These are phyloP conservation scores for Ecdyonurus torrentis DNA, from an alignment of 2,888 invertebrate genomes.

Conservation along the genomic window DNA sequence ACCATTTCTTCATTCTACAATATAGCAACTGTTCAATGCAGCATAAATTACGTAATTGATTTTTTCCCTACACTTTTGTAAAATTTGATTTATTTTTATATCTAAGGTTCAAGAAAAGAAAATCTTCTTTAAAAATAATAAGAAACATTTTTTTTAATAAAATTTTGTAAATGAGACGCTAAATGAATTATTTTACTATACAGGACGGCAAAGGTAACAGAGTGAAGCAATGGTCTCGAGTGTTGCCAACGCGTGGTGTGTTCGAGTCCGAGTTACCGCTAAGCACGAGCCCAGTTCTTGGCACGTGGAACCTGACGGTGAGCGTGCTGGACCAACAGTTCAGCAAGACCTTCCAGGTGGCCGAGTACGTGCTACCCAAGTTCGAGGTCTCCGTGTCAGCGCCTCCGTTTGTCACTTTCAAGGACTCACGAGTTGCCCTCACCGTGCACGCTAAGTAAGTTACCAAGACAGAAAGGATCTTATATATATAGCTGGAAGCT, in stretches of 20 bases:
- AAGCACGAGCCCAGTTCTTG: slow-evolving; percentile 68
- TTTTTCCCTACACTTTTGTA: too few relatives aligned
- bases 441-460: slow-evolving; percentile 68
- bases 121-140: too few relatives aligned
- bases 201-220: slow-evolving; percentile 61
- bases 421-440: slow-evolving; percentile 54
- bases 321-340: slow-evolving; percentile 44
- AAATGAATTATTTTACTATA: too few relatives aligned
- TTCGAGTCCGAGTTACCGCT: slow-evolving; percentile 58
- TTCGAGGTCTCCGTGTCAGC: slow-evolving; percentile 76
- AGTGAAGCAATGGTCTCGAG: slow-evolving; percentile 61
- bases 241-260: slow-evolving; percentile 51
- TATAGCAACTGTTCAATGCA: too few relatives aligned
- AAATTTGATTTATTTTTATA: too few relatives aligned
- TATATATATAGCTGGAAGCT: not conserved
- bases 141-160: too few relatives aligned
- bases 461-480: not conserved
- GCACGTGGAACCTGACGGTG: slow-evolving; percentile 71
- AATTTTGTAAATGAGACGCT: too few relatives aligned
- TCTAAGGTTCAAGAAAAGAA: too few relatives aligned
- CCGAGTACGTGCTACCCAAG: slow-evolving; percentile 84
- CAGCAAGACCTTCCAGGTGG: slow-evolving; percentile 60
- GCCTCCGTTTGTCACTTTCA: slow-evolving; percentile 64
- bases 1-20: too few relatives aligned
- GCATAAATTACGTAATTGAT: too few relatives aligned